These are phyloP conservation scores for Micronisus gabar DNA, from an alignment of 2,113 vertebrate genomes.

Conservation along the genomic window DNA sequence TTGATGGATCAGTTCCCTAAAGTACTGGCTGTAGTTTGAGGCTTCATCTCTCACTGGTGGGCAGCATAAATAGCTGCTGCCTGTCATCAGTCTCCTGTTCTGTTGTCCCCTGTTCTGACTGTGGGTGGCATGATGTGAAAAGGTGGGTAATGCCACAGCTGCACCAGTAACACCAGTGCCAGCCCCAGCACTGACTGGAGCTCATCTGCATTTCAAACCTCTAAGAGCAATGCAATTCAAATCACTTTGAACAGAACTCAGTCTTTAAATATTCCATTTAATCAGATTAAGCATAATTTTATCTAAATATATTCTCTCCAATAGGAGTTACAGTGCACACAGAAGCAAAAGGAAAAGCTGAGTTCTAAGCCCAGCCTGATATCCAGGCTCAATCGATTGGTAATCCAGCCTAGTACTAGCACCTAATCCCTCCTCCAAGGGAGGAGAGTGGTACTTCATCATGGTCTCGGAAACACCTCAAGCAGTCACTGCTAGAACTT, in stretches of 20 bases:
- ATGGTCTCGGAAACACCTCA: rapidly evolving
- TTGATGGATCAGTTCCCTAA: neutral
- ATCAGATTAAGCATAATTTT: neutral
- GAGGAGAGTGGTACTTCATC: neutral
- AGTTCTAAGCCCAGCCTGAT: neutral
- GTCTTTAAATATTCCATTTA: conserved; percentile 51
- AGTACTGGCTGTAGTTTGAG: neutral
- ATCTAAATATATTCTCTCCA: neutral
- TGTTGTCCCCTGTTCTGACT: neutral
- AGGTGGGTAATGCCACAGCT: neutral
- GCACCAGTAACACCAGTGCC: neutral
- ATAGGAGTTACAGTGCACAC: neutral
- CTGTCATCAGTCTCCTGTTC: neutral
- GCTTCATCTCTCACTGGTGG: neutral
- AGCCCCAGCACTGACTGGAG: neutral
- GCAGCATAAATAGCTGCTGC: neutral
- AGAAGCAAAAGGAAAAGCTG: neutral
- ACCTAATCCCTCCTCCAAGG: neutral
- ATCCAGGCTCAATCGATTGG: neutral
- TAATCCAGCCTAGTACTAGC: neutral
- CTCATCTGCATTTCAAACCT: neutral
- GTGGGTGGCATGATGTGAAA: neutral
- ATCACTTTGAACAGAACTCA: neutral
- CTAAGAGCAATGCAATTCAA: rapidly evolving
- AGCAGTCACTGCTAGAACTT: neutral